Conservation (phyloP, 2,113 vertebrate genomes). For the Furnarius figulus region DNA sequence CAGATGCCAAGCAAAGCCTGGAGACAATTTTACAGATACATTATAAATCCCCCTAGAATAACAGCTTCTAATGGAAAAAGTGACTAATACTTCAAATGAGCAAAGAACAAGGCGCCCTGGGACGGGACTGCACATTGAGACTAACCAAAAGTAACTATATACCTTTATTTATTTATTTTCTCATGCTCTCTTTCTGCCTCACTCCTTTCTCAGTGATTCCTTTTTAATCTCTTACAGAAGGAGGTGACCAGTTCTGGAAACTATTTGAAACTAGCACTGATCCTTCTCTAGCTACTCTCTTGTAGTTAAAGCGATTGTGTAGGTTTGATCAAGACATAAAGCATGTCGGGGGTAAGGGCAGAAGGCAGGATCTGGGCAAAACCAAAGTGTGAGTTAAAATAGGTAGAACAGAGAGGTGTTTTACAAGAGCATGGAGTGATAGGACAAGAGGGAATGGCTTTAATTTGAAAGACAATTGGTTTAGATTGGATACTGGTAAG, state of each 20-base stretch:
- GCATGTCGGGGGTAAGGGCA: not conserved
- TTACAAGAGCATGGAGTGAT: not conserved
- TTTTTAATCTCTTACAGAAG: conserved; percentile 51
- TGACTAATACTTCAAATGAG: conserved; percentile 48
- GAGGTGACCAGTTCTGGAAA: conserved; percentile 22
- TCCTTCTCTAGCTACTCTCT: not conserved
- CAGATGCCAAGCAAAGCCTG: conserved; percentile 58
- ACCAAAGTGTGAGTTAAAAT: not conserved
- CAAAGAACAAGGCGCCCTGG: not conserved
- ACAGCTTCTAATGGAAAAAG: conserved; percentile 64
- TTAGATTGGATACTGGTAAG: not conserved
- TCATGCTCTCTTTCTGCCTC: not conserved
- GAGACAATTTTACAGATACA: conserved; percentile 60
- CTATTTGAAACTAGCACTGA: not conserved
- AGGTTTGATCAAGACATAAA: not conserved
- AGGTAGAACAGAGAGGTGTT: not conserved
- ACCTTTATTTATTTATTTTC: conserved; percentile 44
- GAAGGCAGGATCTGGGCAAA: not conserved
- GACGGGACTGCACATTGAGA: not conserved
- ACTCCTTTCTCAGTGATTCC: not conserved
- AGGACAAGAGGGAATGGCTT: not conserved
- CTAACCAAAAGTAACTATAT: conserved; percentile 51
- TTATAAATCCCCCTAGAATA: conserved; percentile 59
- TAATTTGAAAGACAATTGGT: not conserved
- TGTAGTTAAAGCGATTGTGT: not conserved